phyloP scores from a whole-genome alignment of 2,797 vertebrate genomes.

The Sebastolobus alascanus region DNA sequence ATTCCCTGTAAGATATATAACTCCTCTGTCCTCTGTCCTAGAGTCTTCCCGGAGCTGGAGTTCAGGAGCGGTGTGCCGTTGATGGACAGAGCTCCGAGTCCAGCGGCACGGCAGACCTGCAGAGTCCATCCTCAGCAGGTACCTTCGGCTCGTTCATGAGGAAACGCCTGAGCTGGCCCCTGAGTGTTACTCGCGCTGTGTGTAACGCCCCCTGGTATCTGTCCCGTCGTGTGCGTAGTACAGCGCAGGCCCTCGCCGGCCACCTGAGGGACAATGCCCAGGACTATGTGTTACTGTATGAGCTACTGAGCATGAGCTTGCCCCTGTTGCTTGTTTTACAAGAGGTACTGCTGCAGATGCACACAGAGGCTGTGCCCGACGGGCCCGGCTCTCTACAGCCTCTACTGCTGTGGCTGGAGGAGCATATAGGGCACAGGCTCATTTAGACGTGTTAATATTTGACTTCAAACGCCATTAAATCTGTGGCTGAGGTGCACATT shows the following conservation, averaged over 20 bases:
- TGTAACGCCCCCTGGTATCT: constrained; percentile 88
- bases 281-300: constrained; percentile 91
- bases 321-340: constrained; percentile 91
- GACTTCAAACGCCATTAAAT: constrained; percentile 64
- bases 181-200: constrained; percentile 88
- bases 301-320: constrained; percentile 94
- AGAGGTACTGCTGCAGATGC: constrained; percentile 91
- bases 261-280: constrained; percentile 93
- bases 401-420: constrained; percentile 87
- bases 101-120: constrained; percentile 66
- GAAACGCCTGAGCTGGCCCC: constrained; percentile 90
- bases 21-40: constrained; percentile 56
- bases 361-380: constrained; percentile 84
- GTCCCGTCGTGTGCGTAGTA: constrained; percentile 84
- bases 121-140: constrained; percentile 89
- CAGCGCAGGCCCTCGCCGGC: constrained; percentile 78
- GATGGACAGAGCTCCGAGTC: constrained; percentile 72
- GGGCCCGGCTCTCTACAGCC: constrained; percentile 80
- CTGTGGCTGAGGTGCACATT: constrained; percentile 52
- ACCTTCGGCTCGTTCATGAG: constrained; percentile 91
- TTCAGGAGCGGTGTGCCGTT: constrained; percentile 68
- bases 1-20: not conserved
- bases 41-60: constrained; percentile 73
- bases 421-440: constrained; percentile 71
- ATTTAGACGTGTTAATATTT: constrained; percentile 54